A percentile compares a stretch with the other conserved stretches of the same genome.
These are phyloP conservation scores for Probosciger aterrimus DNA, from an alignment of 2,113 vertebrate genomes.

Conservation along the genomic window DNA sequence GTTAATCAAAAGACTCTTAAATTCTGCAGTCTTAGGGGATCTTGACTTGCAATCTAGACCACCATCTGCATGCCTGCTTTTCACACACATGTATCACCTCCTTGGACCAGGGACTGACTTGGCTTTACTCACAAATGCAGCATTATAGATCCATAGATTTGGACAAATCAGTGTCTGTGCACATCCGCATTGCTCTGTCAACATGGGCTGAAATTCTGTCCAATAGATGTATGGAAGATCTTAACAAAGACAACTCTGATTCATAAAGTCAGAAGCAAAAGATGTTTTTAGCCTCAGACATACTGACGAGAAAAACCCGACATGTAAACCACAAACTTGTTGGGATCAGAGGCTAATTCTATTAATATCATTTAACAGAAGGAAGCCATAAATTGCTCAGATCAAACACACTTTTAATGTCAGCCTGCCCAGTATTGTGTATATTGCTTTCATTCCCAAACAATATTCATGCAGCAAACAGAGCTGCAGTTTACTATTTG, in stretches of 20 bases:
- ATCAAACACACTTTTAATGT: conserved; percentile 3
- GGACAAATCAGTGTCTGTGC: neutral
- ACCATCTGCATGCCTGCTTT: neutral
- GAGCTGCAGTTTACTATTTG: conserved; percentile 10
- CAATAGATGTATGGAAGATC: neutral
- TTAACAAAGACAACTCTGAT: neutral
- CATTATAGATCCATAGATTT: neutral
- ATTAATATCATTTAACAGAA: conserved; percentile 30
- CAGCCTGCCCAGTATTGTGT: neutral
- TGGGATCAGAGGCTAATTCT: neutral
- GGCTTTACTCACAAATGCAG: neutral
- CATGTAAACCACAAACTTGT: neutral
- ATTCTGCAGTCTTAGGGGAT: neutral
- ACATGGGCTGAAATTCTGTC: neutral
- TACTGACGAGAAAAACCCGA: neutral
- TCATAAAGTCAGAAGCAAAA: neutral
- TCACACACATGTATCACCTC: neutral
- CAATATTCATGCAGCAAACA: conserved; percentile 5
- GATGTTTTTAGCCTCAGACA: neutral
- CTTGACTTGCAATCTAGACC: neutral
- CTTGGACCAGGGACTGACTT: neutral
- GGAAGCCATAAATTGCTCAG: conserved; percentile 30
- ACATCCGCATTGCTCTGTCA: neutral
- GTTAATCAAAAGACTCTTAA: neutral
- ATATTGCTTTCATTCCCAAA: conserved; percentile 29